Evolutionary conservation across 2,888 invertebrate genomes (phyloP).

Genomic region (Tethea ocularis): DNA sequence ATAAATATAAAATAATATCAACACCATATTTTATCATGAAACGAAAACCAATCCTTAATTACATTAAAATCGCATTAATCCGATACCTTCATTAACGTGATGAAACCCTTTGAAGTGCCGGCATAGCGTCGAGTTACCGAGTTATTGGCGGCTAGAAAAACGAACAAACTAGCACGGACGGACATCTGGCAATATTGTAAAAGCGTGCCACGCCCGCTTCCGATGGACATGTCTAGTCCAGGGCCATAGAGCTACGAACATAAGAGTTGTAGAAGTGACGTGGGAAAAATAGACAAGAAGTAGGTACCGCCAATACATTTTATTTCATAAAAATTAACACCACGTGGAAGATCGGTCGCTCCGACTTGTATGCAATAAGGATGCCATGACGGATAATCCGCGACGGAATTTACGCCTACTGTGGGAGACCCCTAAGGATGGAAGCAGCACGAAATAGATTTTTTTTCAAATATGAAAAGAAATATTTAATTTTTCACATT

Average conservation of each 20-base stretch:
- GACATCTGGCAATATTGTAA: constrained; percentile 73
- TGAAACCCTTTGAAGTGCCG: constrained; percentile 46
- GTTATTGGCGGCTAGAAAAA: constrained; percentile 37
- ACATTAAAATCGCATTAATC: background rate
- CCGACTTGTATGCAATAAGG: too few relatives aligned
- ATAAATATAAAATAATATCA: background rate
- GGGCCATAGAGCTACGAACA: constrained; percentile 26
- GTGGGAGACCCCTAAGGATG: too few relatives aligned
- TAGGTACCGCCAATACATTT: too few relatives aligned
- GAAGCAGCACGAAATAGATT: too few relatives aligned
- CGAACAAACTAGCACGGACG: constrained; percentile 45
- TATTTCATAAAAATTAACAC: too few relatives aligned
- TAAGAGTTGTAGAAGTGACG: background rate
- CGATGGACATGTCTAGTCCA: constrained; percentile 68
- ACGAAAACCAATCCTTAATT: background rate
- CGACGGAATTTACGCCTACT: too few relatives aligned
- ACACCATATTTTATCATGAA: background rate
- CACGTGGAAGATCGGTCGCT: too few relatives aligned
- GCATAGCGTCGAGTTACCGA: constrained; percentile 13
- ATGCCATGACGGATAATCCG: too few relatives aligned
- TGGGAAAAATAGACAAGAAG: background rate
- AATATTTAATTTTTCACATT: too few relatives aligned
- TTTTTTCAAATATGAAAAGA: too few relatives aligned
- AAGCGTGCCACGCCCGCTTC: constrained; percentile 74
- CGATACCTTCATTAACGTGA: constrained; percentile 43